Evolutionary conservation across 2,888 invertebrate species (phyloP), one percentile per base, ranked within the genome.

Genomic region (Sarcophaga variegata): DNA sequence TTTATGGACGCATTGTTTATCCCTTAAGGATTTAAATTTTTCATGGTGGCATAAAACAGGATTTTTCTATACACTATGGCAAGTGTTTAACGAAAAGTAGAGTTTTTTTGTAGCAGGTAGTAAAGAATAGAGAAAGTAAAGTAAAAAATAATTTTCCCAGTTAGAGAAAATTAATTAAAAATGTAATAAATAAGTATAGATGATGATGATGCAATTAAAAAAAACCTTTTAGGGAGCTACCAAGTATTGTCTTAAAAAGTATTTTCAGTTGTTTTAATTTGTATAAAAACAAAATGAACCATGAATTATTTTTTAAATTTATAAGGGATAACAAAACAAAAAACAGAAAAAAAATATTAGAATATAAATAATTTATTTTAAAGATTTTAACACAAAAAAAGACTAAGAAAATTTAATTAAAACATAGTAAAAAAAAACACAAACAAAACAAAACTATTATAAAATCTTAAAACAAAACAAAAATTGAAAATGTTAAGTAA

Each of bases 1-100:
- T 83, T 71, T 87, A 76, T 84, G 81, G 86, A 87, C 78, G 59
- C 75, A 66, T 69, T 86, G 83, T 87, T 62, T 76, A 84, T 78
- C 83, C 83, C 83, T 83, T 81, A 79, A 60, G 6, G 81, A 81
- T 27, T 79, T 81, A 20, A 81, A 71, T 25, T 87, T 87, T 71
- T 70, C 78, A 27, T 78, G 81, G 78, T 87, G 83, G 83, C 60
- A 81, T 54, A 81, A 75, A n/a, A 78, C 78, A 6, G 66, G 67
- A 14, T 62, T 81, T 62, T 76, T 81, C 25, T 87, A 75, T n/a
- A 79, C 78, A 62, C 63, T 87, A 45, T 75, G 59, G 66, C 83
- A 81, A 79, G 20, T 79, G 0, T 64, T 81, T 69, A 22, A 60
- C 27, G 74, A 69, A 47, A 54, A 47, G 47, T 62, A 72, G 54